Percentiles rank a stretch among this genome's conserved stretches.
phyloP scores from a whole-genome alignment of 2,113 vertebrate genomes.

The Ovibos moschatus region DNA sequence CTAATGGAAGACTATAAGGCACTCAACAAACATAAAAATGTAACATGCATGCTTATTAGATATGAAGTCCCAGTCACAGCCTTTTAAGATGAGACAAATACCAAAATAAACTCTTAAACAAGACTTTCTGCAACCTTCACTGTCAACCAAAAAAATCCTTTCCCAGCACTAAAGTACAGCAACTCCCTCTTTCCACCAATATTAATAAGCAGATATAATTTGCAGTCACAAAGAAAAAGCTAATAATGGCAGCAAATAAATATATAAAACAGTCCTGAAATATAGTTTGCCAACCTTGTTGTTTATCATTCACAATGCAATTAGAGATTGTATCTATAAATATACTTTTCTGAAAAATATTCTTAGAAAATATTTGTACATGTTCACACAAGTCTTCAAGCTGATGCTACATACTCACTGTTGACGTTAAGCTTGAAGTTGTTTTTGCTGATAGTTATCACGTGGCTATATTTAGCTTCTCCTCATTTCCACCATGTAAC shows the following conservation, averaged over 20 bases:
- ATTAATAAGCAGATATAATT: not conserved
- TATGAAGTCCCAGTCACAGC: conserved; percentile 39
- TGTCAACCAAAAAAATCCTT: conserved; percentile 31
- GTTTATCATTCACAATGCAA: conserved; percentile 5
- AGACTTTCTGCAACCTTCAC: conserved; percentile 1
- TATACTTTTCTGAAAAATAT: conserved; percentile 31
- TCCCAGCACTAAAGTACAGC: not conserved
- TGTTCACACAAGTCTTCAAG: conserved; percentile 18
- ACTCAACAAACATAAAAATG: conserved; percentile 50
- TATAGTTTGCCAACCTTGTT: not conserved
- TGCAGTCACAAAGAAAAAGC: not conserved
- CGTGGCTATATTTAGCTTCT: not conserved
- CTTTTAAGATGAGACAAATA: conserved; percentile 55
- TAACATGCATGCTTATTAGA: conserved; percentile 51
- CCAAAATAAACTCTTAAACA: conserved; percentile 37
- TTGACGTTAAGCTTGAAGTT: not conserved
- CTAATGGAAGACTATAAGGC: conserved; percentile 33
- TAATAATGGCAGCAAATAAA: not conserved
- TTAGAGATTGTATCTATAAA: conserved; percentile 28
- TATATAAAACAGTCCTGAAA: conserved; percentile 6
- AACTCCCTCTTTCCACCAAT: not conserved
- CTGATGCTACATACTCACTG: not conserved
- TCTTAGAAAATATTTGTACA: conserved; percentile 3
- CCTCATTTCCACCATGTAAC: not conserved
- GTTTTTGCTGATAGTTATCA: not conserved